Conservation (phyloP, 1,140 invertebrate species). For the Drosophila lini region DNA sequence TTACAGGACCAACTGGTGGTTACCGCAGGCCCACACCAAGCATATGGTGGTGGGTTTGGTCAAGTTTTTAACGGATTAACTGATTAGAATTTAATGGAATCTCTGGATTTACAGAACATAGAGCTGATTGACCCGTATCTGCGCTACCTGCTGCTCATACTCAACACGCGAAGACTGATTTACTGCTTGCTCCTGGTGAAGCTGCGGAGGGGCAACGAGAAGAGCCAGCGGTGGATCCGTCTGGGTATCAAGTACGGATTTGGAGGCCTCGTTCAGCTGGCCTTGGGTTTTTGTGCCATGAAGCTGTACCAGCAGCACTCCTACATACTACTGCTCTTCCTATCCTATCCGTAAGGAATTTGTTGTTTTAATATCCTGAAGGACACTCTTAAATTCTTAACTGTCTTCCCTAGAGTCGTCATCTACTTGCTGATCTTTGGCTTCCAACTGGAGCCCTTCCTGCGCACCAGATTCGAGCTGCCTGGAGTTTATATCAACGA, state of each 20-base stretch:
- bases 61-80: not conserved
- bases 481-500: constrained; percentile 82
- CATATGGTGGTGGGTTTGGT: constrained; percentile 91
- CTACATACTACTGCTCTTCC: constrained; percentile 76
- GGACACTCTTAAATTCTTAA: not conserved
- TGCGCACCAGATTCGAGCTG: constrained; percentile 86
- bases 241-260: constrained; percentile 66
- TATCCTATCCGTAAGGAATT: constrained; percentile 94
- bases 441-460: constrained; percentile 88
- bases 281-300: constrained; percentile 87
- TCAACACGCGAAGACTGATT: constrained; percentile 91
- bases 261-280: constrained; percentile 54
- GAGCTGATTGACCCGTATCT: constrained; percentile 96
- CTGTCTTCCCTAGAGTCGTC: constrained; percentile 84
- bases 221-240: constrained; percentile 31
- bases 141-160: constrained; percentile 91
- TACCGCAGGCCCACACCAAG: constrained; percentile 94
- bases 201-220: constrained; percentile 25
- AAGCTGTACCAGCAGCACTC: constrained; percentile 62
- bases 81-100: not conserved
- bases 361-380: not conserved
- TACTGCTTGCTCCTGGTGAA: constrained; percentile 85
- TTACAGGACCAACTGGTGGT: constrained; percentile 98
- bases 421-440: constrained; percentile 95
- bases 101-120: constrained; percentile 92